Percentiles rank a stretch among this genome's conserved stretches.
phyloP scores from a whole-genome alignment of 2,797 vertebrate genomes.

The Rousettus madagascariensis region DNA sequence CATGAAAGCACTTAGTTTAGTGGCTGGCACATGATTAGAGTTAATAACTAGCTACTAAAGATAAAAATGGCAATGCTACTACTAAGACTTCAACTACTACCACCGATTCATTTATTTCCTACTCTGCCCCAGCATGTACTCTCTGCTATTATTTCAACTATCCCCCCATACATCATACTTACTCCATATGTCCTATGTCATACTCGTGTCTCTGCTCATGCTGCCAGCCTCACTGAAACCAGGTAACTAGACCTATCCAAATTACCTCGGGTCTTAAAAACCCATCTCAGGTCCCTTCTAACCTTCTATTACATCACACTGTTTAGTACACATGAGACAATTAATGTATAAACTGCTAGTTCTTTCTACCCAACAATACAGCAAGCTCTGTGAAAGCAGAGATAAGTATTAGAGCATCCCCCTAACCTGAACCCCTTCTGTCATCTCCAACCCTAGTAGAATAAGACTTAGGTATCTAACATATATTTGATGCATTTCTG shows the following conservation, averaged over 20 bases:
- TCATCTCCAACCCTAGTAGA: neutral
- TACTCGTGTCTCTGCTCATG: neutral
- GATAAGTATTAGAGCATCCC: neutral
- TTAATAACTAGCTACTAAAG: neutral
- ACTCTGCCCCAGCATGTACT: neutral
- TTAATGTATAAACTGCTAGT: neutral
- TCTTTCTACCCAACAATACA: neutral
- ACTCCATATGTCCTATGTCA: neutral
- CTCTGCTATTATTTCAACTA: neutral
- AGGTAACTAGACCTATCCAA: neutral
- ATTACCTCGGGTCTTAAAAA: neutral
- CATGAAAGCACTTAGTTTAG: slow-evolving; percentile 19
- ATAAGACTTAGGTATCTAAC: neutral
- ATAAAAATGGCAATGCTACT: neutral
- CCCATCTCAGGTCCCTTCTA: neutral
- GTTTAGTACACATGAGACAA: neutral
- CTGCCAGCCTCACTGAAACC: neutral
- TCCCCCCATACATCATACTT: neutral
- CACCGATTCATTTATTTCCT: neutral
- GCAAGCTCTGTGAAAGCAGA: neutral
- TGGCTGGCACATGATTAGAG: neutral
- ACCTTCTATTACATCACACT: neutral
- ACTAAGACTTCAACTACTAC: neutral
- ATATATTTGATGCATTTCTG: slow-evolving; percentile 19
- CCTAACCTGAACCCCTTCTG: neutral